A percentile compares a stretch with the other conserved stretches of the same genome.
These are phyloP conservation scores for Oreohelix idahoensis DNA, from an alignment of 1,140 invertebrate species.

Conservation along the genomic window DNA sequence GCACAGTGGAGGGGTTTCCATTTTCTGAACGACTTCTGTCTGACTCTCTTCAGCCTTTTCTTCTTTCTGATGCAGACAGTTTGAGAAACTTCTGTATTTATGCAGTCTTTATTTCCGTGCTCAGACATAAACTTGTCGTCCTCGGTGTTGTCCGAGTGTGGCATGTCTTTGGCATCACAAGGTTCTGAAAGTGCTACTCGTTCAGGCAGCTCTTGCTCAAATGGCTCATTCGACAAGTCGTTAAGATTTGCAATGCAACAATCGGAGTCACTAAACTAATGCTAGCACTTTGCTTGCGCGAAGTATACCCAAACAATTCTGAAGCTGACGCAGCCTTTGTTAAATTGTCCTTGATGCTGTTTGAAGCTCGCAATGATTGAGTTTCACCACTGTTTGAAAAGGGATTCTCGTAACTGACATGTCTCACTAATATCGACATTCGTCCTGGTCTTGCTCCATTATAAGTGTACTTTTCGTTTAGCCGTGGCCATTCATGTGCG, in stretches of 20 bases:
- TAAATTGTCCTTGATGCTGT: no score
- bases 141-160: neutral
- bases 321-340: neutral
- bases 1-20: conserved; percentile 51
- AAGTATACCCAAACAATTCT: neutral
- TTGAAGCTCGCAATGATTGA: no score
- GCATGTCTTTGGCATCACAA: neutral
- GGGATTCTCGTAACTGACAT: neutral
- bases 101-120: neutral
- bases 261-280: neutral
- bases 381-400: no score
- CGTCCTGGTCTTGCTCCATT: neutral
- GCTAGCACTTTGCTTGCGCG: neutral
- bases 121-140: neutral
- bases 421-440: neutral
- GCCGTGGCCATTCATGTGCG: neutral
- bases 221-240: neutral
- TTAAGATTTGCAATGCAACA: neutral
- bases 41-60: conserved; percentile 35
- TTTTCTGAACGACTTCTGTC: conserved; percentile 56
- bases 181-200: neutral
- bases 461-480: neutral
- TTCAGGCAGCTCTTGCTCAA: neutral
- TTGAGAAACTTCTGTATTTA: conserved; percentile 8
- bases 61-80: neutral